A percentile compares a stretch with the other conserved stretches of the same genome.
Conservation (phyloP, 2,797 vertebrate genomes). For the Hemibagrus guttatus region DNA sequence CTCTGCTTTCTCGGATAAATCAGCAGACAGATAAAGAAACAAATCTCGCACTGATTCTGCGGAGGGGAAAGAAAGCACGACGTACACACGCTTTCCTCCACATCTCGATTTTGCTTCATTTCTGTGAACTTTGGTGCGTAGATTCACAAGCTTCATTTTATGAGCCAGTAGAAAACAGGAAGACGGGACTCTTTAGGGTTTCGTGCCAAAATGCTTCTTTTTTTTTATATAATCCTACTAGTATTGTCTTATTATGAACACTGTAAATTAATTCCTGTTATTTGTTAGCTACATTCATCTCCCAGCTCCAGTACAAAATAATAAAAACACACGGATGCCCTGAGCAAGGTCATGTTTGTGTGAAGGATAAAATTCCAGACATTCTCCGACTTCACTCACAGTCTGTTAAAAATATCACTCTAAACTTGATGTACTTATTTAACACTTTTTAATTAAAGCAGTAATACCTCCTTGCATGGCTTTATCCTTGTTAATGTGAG, state of each 20-base stretch:
- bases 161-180: neutral
- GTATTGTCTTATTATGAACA: neutral
- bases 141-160: neutral
- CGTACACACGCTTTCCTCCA: too few relatives aligned
- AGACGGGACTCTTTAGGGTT: too few relatives aligned
- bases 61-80: neutral
- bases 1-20: conserved; percentile 1
- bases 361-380: neutral
- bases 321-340: neutral
- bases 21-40: conserved; percentile 8
- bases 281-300: neutral
- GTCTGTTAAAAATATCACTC: too few relatives aligned
- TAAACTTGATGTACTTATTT: neutral
- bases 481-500: neutral
- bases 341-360: neutral
- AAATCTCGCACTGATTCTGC: neutral
- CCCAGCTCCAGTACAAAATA: neutral
- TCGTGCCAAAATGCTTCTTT: neutral
- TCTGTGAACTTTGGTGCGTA: neutral
- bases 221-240: neutral
- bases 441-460: neutral
- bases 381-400: neutral
- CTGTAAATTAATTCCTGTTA: neutral
- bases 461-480: neutral
- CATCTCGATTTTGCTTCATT: neutral